These are phyloP conservation scores for Macaria liturata DNA, from an alignment of 2,888 invertebrate species.

Conservation along the genomic window DNA sequence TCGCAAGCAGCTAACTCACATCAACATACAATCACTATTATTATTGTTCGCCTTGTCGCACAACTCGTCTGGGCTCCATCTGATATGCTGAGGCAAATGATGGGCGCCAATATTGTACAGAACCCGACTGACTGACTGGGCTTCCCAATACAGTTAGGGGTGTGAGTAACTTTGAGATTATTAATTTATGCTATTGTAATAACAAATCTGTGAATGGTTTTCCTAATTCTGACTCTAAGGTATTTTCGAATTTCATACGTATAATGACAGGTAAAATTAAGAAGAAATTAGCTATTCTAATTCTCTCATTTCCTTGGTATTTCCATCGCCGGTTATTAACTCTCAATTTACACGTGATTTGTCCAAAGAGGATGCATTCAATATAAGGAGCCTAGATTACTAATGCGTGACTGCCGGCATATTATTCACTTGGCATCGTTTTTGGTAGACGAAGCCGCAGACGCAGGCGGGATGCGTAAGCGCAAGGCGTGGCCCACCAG, in stretches of 20 bases:
- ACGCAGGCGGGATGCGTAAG: conserved; percentile 60
- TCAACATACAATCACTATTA: conserved; percentile 35
- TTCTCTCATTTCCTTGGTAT: background rate
- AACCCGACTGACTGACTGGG: no score
- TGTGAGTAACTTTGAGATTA: no score
- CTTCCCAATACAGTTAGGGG: no score
- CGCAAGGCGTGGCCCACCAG: conserved; percentile 54
- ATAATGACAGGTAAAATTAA: no score
- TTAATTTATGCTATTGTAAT: no score
- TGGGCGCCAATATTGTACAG: no score
- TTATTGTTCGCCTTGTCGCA: conserved; percentile 28
- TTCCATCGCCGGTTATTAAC: conserved; percentile 9
- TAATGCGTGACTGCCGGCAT: conserved; percentile 28
- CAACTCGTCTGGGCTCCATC: background rate
- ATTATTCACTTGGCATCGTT: conserved; percentile 43
- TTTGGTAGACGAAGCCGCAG: conserved; percentile 56
- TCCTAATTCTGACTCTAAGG: no score
- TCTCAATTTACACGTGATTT: conserved; percentile 20
- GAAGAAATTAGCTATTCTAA: no score
- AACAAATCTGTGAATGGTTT: no score
- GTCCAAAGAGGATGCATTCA: conserved; percentile 31
- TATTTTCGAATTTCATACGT: no score
- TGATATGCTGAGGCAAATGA: no score
- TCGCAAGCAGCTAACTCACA: conserved; percentile 40
- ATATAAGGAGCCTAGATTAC: conserved; percentile 34